Base-by-base conservation (phyloP, 37 sponge, comb jelly and placozoan genomes). In the Cliona cf. orientalis region DNA sequence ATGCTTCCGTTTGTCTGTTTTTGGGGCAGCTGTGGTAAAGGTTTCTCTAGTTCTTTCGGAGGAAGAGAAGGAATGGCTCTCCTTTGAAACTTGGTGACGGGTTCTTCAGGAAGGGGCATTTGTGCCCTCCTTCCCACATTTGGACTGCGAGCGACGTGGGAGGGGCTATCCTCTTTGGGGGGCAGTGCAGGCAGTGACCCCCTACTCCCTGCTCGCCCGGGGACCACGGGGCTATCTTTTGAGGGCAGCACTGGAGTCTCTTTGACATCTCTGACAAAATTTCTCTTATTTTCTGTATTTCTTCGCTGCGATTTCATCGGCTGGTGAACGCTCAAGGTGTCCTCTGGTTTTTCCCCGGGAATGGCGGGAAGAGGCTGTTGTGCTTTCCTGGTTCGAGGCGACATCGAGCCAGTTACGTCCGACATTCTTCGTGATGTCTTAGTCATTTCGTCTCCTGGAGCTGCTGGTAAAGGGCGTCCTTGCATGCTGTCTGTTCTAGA, bases 151-250 rank as follows among this genome's bases (percentile, higher is more conserved):
- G 72, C 32, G 46, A 7, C 42, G 35, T 44, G 65, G n/a, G 36
- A 31, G 33, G 57, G n/a, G 44, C n/a, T 42, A 32, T 56, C 23
- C 38, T 66, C 80, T 45, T 79, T 79, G 42, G 80, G 49, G 33
- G 80, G 80, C 3, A 79, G 53, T 28, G 67, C 69, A 23, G 80
- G 80, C 21, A 29, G 4, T 5, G 66, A 14, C 5, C 66, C 36
- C 3, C 37, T 14, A 19, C 53, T 49, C 14, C n/a, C n/a, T n/a
- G n/a, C n/a, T n/a, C n/a, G n/a, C n/a, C n/a, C n/a, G n/a, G n/a
- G 14, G 14, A 49, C 53, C 53, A 66, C 37, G 66, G 2, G 2
- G 37, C 5, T 66, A 36, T 14, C 14, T 14, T 14, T 9, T 49
- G 14, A 49, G 4, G 12, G 23, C 28, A 29, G 60, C 5, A 59